Percentiles rank a stretch among this genome's conserved stretches.
phyloP scores from a whole-genome alignment of 2,797 vertebrate genomes.

The Passerculus sandwichensis region DNA sequence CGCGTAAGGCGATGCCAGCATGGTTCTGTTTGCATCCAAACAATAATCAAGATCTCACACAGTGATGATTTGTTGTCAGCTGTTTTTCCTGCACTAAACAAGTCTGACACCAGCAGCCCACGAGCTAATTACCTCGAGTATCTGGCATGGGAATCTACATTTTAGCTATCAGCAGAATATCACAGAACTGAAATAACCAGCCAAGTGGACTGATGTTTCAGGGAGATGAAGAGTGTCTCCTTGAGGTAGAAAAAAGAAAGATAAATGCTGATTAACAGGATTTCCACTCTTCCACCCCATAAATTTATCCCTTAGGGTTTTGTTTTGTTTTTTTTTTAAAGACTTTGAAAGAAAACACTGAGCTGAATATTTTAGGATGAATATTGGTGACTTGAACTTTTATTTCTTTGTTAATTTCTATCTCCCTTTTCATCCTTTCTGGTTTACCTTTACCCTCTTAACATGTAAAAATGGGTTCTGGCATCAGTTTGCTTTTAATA shows the following conservation, averaged over 20 bases:
- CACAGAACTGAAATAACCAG: background rate
- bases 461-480: background rate
- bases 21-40: constrained; percentile 63
- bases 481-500: background rate
- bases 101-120: constrained; percentile 55
- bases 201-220: background rate
- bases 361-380: background rate
- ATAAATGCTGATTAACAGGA: background rate
- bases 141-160: constrained; percentile 33
- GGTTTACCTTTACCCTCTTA: background rate
- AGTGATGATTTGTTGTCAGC: constrained; percentile 67
- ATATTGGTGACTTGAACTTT: background rate
- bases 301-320: background rate
- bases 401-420: background rate
- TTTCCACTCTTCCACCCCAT: background rate
- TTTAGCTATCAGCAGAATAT: constrained; percentile 38
- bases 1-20: background rate
- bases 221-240: constrained; percentile 5
- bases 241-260: background rate
- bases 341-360: background rate
- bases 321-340: background rate
- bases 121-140: constrained; percentile 43
- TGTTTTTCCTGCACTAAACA: constrained; percentile 52
- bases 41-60: constrained; percentile 67
- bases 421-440: background rate